A percentile compares a stretch with the other conserved stretches of the same genome.
Conservation (phyloP, 2,797 vertebrate species). For the Labeo calbasu region DNA sequence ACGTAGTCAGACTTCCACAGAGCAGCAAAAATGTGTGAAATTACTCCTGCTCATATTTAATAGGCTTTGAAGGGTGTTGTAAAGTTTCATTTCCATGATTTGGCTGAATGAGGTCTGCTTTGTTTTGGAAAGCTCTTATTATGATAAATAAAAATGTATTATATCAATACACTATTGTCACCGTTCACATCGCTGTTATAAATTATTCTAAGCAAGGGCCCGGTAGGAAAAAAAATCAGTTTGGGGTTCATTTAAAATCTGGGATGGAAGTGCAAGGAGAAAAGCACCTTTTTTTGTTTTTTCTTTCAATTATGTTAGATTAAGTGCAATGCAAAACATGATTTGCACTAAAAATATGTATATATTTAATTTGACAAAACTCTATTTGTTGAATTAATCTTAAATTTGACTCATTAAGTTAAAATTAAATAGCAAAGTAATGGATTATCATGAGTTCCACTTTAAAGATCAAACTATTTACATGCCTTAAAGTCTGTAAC, state of each 20-base stretch:
- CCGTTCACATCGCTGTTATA: slow-evolving; percentile 2
- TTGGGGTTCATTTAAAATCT: not conserved
- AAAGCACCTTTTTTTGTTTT: not conserved
- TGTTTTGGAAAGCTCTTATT: slow-evolving; percentile 63
- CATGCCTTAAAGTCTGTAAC: not conserved
- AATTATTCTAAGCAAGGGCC: not conserved
- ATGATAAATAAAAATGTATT: slow-evolving; percentile 60
- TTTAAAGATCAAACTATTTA: not conserved
- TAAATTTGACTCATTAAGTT: not conserved
- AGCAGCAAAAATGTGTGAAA: slow-evolving; percentile 32
- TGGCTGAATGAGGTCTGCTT: slow-evolving; percentile 49
- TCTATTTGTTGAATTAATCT: not conserved
- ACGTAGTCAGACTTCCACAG: not conserved
- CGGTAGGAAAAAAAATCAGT: not conserved
- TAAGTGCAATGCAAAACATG: not conserved
- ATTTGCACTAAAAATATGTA: not conserved
- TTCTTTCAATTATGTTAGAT: not conserved
- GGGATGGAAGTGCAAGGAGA: not conserved
- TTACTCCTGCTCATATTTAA: slow-evolving; percentile 54
- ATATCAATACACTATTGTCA: slow-evolving; percentile 43
- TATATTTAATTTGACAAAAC: not conserved
- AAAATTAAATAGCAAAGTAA: not conserved
- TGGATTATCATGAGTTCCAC: not conserved
- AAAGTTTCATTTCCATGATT: slow-evolving; percentile 50
- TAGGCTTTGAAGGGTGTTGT: slow-evolving; percentile 44